Percentiles rank a stretch among this genome's conserved stretches.
Conservation (phyloP, 2,113 vertebrate species). For the Podarcis raffonei region DNA sequence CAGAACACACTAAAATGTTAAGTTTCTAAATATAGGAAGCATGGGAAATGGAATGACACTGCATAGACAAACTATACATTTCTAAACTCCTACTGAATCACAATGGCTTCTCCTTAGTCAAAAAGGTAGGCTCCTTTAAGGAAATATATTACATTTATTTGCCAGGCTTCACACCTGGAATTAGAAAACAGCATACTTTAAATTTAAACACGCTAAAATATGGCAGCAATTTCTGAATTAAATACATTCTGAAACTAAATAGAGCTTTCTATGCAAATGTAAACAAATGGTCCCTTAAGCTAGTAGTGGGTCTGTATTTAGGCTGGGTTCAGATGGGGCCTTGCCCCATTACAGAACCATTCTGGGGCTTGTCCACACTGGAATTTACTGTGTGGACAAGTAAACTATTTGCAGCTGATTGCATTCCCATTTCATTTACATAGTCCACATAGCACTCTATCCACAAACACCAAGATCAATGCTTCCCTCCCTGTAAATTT, state of each 20-base stretch:
- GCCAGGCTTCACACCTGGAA: too few relatives aligned
- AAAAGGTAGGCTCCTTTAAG: neutral
- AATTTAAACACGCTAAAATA: neutral
- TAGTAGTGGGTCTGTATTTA: neutral
- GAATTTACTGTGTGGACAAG: too few relatives aligned
- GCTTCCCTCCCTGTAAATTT: too few relatives aligned
- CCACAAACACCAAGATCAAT: too few relatives aligned
- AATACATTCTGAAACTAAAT: neutral
- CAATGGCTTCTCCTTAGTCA: neutral
- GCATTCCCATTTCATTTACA: too few relatives aligned
- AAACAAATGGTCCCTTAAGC: neutral
- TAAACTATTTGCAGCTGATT: too few relatives aligned
- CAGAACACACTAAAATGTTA: neutral
- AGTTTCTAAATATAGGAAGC: neutral
- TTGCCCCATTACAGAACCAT: neutral
- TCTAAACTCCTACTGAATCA: neutral
- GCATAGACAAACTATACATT: neutral
- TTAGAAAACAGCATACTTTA: neutral
- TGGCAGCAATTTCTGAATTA: neutral
- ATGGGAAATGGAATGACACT: neutral
- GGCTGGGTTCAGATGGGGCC: neutral
- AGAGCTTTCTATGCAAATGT: neutral
- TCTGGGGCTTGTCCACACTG: too few relatives aligned
- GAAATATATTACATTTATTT: neutral
- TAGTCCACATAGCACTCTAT: too few relatives aligned